Conservation (phyloP, 2,113 vertebrate species). For the Hystrix cristata region DNA sequence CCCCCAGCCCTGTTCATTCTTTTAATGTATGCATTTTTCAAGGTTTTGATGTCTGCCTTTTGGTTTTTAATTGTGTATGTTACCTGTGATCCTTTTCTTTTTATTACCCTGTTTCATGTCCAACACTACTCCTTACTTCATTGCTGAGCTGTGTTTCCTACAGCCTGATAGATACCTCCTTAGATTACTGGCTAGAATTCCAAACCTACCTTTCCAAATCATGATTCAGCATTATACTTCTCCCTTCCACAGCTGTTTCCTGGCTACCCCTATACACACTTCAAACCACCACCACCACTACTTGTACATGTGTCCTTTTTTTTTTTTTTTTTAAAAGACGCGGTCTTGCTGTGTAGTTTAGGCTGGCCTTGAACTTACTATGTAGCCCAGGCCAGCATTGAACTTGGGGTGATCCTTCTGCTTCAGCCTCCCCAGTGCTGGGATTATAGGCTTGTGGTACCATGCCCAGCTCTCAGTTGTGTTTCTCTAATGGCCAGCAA, state of each 20-base stretch:
- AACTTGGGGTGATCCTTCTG: background rate
- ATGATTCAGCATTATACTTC: background rate
- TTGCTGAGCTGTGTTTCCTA: slow-evolving; percentile 5
- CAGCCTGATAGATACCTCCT: background rate
- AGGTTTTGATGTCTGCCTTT: slow-evolving; percentile 2
- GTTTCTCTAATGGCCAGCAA: background rate
- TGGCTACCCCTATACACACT: background rate
- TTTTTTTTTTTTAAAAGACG: background rate
- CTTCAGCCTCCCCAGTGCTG: background rate
- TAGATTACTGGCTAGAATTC: slow-evolving; percentile 56
- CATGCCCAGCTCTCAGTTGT: background rate
- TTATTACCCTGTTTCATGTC: background rate
- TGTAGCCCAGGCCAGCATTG: background rate
- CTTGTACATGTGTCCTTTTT: background rate
- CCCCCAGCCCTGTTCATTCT: too few species aligned
- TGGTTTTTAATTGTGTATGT: slow-evolving; percentile 13
- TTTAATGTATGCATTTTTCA: slow-evolving; percentile 9
- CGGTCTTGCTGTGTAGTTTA: background rate
- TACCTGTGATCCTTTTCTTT: background rate
- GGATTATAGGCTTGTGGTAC: background rate
- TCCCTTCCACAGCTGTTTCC: background rate
- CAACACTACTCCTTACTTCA: background rate
- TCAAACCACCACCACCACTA: background rate
- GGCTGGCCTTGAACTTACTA: background rate
- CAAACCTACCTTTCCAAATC: slow-evolving; percentile 9